phyloP scores from a whole-genome alignment of 2,888 invertebrate genomes.

The Pandemis heparana region DNA sequence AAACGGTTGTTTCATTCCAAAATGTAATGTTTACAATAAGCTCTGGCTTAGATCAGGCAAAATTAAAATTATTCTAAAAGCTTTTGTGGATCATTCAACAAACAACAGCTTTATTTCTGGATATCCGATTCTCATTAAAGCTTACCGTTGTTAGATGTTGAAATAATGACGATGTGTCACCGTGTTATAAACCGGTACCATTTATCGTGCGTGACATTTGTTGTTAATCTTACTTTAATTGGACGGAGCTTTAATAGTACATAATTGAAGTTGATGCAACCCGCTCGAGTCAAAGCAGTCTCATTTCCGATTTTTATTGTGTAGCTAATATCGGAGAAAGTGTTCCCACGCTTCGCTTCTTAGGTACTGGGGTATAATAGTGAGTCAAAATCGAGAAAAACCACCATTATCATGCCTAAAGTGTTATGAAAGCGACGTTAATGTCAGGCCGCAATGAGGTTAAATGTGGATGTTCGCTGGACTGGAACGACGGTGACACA shows the following conservation, averaged over 20 bases:
- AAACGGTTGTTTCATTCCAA: neutral
- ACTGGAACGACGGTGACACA: conserved; percentile 48
- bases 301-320: conserved; percentile 44
- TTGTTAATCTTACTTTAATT: conserved; percentile 30
- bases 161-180: conserved; percentile 1
- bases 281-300: conserved; percentile 17
- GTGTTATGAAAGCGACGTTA: conserved; percentile 55
- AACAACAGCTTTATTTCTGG: neutral
- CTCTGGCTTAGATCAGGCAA: neutral
- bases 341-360: conserved; percentile 63
- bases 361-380: conserved; percentile 43
- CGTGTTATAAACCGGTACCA: conserved; percentile 8
- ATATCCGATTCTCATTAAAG: conserved; percentile 4
- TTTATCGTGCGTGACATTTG: conserved; percentile 26
- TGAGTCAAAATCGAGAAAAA: conserved; percentile 48
- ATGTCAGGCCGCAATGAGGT: conserved; percentile 50
- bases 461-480: conserved; percentile 49
- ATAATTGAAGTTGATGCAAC: conserved; percentile 37
- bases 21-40: no score
- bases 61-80: neutral
- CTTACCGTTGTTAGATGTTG: conserved; percentile 6
- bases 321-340: conserved; percentile 50
- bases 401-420: conserved; percentile 49
- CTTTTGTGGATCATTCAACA: neutral
- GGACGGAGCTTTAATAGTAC: conserved; percentile 24